Evolutionary conservation across 2,888 invertebrate species (phyloP), one percentile per base, ranked within the genome.

Genomic region (Folsomia candida): DNA sequence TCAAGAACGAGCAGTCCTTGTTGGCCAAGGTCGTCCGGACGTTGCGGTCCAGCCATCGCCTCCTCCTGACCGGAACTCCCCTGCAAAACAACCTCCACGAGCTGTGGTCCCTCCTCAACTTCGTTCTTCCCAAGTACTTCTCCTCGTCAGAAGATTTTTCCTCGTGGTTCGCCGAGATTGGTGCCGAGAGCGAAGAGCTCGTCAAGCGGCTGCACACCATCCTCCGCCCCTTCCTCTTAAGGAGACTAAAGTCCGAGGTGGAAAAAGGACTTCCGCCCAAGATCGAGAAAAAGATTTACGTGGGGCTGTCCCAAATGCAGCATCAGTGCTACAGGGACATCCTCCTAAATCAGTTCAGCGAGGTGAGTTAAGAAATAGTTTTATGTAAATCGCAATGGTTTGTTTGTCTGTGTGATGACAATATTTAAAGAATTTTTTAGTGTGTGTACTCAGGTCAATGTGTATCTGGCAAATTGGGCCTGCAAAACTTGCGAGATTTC

Each of bases 11-110:
- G 73, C 81, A 88, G 2, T 86, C 87, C 61, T 81, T 83, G 71
- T 83, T 90, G 20, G 59, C 79, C 4, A 61, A 47, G 6, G 37
- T 47, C 18, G 73, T 77, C 18, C 83, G 85, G 67, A 70, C 78
- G 57, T 84, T 87, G 67, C 81, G 82, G 20, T 85, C 86, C 2
- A 79, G 82, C 22, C 88, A 87, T 79, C 85, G 89, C 11, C 81
- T 90, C 1, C 81, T 91, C 51, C 82, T 91, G 70, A 90, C 90
- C n/a, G 91, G 90, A 0, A 91, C 90, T 1, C 91, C 91, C 0
- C 82, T 91, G 20, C 91, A 91, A 81, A 91, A 91, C 81, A 87
- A 89, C 82, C 83, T 91, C 61, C 80, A 85, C 0, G 91, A 91
- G 82, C 82, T 91, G 20, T 91, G 90, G 90, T 86, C 90, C 0